Percentiles rank a stretch among this genome's conserved stretches.
Evolutionary conservation across 1,140 invertebrate species (phyloP).

Genomic region (Drosophila tristis): DNA sequence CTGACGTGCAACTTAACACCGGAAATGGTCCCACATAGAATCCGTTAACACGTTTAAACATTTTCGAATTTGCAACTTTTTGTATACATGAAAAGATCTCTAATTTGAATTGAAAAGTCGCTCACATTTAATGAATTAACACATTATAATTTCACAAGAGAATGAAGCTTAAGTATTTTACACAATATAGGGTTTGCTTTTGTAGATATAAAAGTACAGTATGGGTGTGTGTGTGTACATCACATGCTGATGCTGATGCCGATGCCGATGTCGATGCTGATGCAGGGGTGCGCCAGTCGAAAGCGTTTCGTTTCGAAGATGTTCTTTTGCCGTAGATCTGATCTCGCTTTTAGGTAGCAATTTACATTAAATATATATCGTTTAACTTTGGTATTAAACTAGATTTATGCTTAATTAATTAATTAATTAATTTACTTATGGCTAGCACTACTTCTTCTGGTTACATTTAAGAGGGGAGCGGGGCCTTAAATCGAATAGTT

Average conservation of each 20-base stretch:
- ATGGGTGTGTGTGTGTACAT: conserved; percentile 46
- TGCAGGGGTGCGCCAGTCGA: conserved; percentile 3
- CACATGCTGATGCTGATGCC: conserved; percentile 47
- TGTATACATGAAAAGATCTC: no score
- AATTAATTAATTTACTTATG: conserved; percentile 78
- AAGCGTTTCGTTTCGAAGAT: conserved; percentile 1
- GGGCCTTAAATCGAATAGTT: conserved; percentile 77
- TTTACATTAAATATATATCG: conserved; percentile 58
- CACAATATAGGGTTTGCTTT: conserved; percentile 39
- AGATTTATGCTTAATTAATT: conserved; percentile 73
- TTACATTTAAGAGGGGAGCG: conserved; percentile 60
- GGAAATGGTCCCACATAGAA: no score
- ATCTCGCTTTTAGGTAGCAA: conserved; percentile 16
- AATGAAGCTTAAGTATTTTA: conserved; percentile 68
- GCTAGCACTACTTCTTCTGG: conserved; percentile 57
- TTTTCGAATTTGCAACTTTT: no score
- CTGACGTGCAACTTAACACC: no score
- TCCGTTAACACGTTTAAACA: no score
- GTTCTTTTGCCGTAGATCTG: no score
- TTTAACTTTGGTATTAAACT: conserved; percentile 82
- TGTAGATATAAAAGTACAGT: conserved; percentile 61
- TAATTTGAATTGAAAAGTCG: conserved; percentile 53
- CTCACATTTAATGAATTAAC: conserved; percentile 63
- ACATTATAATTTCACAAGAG: conserved; percentile 73
- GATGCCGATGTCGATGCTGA: conserved; percentile 36